Base-by-base conservation (phyloP, 1,140 invertebrate genomes). In the Zaprionus nigranus region DNA sequence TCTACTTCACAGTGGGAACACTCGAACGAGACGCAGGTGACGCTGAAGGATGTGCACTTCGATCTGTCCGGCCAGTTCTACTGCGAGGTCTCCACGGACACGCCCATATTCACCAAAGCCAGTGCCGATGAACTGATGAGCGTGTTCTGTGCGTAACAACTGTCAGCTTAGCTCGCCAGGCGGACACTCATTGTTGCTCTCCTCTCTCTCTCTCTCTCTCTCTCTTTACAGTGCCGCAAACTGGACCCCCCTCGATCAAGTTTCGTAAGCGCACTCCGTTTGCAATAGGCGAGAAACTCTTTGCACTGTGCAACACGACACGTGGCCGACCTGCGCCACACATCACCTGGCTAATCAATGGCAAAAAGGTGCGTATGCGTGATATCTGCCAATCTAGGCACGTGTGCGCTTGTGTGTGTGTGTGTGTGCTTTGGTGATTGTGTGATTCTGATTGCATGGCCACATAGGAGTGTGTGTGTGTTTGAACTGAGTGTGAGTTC, bases 291-390 rank as follows among this genome's bases (percentile, higher is more conserved):
- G 96, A 97, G 76, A 94, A 94, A 77, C 91, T 97, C 60, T 95
- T 96, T 84, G 96, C 96, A 5, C 96, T 96, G 75, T 97, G 96
- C 90, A 96, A 96, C 67, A 97, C 96, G 43, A 94, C 95, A 22
- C 94, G 95, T 1, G 95, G 96, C 2, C 94, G 94, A 74, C 97
- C 96, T 24, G 95, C 96, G 20, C 96, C 96, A 5, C 95, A 96
- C 83, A 95, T 97, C 85, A 96, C 96, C 59, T 97, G 96, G 96
- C 94, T 96, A 78, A 95, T 97, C 87, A 97, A 97, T 93, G 95
- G 95, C 74, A 94, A 96, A 91, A 96, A 96, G 95, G 96, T 97
- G 94, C 94, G 87, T 85, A 90, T 88, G 61, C 74, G 64, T 83
- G 62, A 75, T 74, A 79, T 82, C 28, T 49, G 26, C 17, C 28